Percentiles rank a stretch among this genome's conserved stretches.
These are phyloP conservation scores for Enteromius fasciolatus DNA, from an alignment of 2,797 vertebrate genomes.

Conservation along the genomic window DNA sequence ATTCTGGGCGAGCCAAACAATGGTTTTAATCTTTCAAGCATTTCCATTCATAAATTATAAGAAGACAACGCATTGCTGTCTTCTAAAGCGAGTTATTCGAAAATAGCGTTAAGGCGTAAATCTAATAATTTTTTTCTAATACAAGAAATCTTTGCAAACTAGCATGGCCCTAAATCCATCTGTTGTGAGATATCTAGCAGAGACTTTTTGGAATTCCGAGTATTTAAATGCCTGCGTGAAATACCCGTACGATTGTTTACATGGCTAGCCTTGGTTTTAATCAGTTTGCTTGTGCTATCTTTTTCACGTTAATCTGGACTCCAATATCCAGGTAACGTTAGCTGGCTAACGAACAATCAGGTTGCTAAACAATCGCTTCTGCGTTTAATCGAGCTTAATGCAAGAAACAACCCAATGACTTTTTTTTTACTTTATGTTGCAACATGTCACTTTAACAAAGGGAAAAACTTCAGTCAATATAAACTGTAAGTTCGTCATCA, in stretches of 20 bases:
- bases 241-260: constrained; percentile 1
- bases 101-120: not conserved
- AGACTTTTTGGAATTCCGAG: not conserved
- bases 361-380: constrained; percentile 28
- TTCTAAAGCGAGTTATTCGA: not conserved
- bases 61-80: not conserved
- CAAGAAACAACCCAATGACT: not conserved
- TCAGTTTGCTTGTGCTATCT: not conserved
- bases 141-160: constrained; percentile 10
- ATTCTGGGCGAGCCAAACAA: not conserved
- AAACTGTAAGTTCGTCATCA: constrained; percentile 17
- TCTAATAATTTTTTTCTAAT: not conserved
- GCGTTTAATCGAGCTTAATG: not conserved
- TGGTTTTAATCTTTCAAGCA: not conserved
- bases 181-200: not conserved
- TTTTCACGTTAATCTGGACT: not conserved
- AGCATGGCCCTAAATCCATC: constrained; percentile 19
- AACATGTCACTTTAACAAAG: constrained; percentile 29
- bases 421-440: constrained; percentile 29
- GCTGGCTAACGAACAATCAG: constrained; percentile 40
- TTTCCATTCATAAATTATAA: not conserved
- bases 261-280: not conserved
- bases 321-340: not conserved
- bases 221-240: not conserved
- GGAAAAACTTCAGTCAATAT: not conserved